Evolutionary conservation across 2,113 vertebrate species (phyloP).

Genomic region (Thunnus maccoyii): DNA sequence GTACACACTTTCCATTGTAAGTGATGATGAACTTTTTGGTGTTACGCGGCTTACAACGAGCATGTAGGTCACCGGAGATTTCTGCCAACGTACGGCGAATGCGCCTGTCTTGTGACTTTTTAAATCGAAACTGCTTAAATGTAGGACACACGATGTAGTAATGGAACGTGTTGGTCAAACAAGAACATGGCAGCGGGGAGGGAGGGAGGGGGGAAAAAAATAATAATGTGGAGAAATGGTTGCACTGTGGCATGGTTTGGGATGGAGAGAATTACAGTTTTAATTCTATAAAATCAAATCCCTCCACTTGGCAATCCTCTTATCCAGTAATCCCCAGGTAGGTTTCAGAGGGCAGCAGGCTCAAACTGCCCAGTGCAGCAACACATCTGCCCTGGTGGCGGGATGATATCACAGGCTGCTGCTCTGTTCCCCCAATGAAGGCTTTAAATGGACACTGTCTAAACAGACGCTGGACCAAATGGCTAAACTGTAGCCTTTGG

Average conservation of each 20-base stretch:
- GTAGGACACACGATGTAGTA: conserved; percentile 38
- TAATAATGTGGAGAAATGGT: conserved; percentile 44
- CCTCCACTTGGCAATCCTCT: conserved; percentile 77
- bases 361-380: conserved; percentile 59
- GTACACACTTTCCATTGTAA: background rate
- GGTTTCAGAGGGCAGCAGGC: conserved; percentile 71
- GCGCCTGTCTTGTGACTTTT: background rate
- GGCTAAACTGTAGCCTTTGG: background rate
- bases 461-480: conserved; percentile 20
- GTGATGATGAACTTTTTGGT: background rate
- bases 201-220: background rate
- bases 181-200: background rate
- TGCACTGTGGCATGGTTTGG: conserved; percentile 1
- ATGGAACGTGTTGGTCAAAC: conserved; percentile 11
- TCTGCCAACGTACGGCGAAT: background rate
- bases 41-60: background rate
- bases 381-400: conserved; percentile 71
- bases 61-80: background rate
- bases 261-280: conserved; percentile 77
- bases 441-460: conserved; percentile 40
- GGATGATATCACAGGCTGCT: conserved; percentile 40
- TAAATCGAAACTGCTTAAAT: conserved; percentile 26
- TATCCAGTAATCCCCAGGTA: conserved; percentile 80
- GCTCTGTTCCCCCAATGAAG: conserved; percentile 37
- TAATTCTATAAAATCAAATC: conserved; percentile 82